Evolutionary conservation across 64 coral and sea anemone genomes (phyloP), one percentile per base, ranked within the genome.

Genomic region (Platygyra sinensis): DNA sequence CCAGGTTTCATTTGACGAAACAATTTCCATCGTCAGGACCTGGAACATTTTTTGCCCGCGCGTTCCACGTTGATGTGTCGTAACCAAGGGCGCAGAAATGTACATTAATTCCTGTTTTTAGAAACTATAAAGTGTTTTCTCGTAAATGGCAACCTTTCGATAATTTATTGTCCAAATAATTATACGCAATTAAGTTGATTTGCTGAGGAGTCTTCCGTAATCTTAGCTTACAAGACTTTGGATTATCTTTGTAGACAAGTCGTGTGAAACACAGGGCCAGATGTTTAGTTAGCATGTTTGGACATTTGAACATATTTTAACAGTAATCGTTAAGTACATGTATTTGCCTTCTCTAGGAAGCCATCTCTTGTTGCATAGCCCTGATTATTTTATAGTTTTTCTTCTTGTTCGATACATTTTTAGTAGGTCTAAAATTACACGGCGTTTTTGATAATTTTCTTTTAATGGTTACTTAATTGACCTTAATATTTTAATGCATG

Each of bases 251-350:
- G 79, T 62, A 33, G 59, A 83, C 31, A 83, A 31, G 60, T 60
- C 30, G 18, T 33, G 16, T 31, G 61, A 83, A 83, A 38, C 80
- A 65, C 61, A 62, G 19, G 60, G 30, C 33, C 32, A 39, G 16
- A 24, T 83, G 80, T 83, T 83, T 83, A 83, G 31, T 83, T 67
- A 83, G 72, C 63, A 85, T 51, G 63, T 72, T 85, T 72, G 25
- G 81, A 85, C 63, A 52, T 85, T 85, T 71, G 62, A 67, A 52
- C 62, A 71, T 63, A 85, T 64, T 67, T 80, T 80, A 80, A 27
- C 52, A 27, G 24, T 61, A 80, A 42, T 67, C 17, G 29, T 67
- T 11, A 83, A 24, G 17, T 67, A n/a, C n/a, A n/a, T n/a, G n/a
- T n/a, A 62, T 83, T 83, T 83, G 80, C 19, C 59, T 46, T 63